phyloP scores from a whole-genome alignment of 2,113 vertebrate genomes.

The Thamnaconus septentrionalis region DNA sequence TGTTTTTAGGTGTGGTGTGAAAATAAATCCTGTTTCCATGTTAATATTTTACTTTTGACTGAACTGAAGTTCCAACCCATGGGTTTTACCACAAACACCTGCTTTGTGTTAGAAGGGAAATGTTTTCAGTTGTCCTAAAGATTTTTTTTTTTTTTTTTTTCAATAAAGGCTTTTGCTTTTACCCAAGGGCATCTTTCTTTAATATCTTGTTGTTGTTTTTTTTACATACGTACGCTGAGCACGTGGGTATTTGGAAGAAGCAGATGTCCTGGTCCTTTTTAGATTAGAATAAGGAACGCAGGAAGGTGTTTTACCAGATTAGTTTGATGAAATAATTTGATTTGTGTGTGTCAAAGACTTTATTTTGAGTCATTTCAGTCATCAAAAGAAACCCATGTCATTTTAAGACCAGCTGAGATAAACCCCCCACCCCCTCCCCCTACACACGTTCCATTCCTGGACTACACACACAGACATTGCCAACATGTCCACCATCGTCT shows the following conservation, averaged over 20 bases:
- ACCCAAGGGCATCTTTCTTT: not conserved
- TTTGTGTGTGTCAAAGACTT: not conserved
- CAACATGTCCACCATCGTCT: conserved; percentile 50
- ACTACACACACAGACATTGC: not conserved
- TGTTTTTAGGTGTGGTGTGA: no score
- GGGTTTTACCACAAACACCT: no score
- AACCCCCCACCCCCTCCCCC: no score
- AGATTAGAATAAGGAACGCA: no score
- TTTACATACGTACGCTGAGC: no score
- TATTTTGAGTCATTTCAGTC: not conserved
- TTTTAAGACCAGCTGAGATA: no score
- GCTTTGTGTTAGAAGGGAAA: not conserved
- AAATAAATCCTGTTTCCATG: no score
- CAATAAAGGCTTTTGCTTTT: conserved; percentile 57
- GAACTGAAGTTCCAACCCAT: no score
- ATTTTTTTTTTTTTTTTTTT: conserved; percentile 17
- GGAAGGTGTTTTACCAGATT: not conserved
- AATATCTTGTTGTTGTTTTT: not conserved
- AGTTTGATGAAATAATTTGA: not conserved
- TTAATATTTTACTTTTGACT: no score
- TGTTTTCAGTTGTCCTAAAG: not conserved
- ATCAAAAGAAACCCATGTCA: conserved; percentile 46
- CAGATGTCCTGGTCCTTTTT: no score
- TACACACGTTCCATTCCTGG: no score
- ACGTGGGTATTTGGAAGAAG: no score